phyloP scores from a whole-genome alignment of 2,113 vertebrate genomes.

The Onychorhynchus coronatus region DNA sequence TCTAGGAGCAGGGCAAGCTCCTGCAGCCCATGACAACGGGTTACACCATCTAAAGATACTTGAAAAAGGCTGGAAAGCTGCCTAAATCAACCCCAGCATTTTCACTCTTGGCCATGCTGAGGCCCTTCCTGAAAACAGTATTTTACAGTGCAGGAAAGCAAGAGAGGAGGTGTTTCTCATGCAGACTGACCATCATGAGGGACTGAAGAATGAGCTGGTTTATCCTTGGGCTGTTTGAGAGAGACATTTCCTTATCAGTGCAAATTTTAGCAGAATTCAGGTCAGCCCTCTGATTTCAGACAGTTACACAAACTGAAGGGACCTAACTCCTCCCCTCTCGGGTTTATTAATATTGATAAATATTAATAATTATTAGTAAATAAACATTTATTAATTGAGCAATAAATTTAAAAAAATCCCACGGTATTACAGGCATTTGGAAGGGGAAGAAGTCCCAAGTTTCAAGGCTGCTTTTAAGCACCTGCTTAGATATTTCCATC shows the following conservation, averaged over 20 bases:
- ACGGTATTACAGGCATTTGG: neutral
- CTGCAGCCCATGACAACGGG: fast-evolving
- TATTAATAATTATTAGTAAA: too few relatives aligned
- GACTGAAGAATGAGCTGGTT: neutral
- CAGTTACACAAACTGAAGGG: neutral
- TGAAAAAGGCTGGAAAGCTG: neutral
- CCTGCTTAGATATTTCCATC: neutral
- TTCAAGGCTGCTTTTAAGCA: neutral
- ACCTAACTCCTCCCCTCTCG: neutral
- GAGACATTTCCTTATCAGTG: neutral
- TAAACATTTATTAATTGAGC: neutral
- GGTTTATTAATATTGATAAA: neutral
- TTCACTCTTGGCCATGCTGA: neutral
- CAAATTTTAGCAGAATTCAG: neutral
- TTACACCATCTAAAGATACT: neutral
- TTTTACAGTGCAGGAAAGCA: neutral
- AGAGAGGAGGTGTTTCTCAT: neutral
- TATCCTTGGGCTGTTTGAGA: neutral
- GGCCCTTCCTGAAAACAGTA: neutral
- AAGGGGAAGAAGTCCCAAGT: neutral
- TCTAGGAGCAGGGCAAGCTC: neutral
- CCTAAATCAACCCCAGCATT: neutral
- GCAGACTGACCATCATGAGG: neutral
- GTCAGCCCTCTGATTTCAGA: neutral
- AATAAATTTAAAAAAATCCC: neutral